Percentiles rank a stretch among this genome's conserved stretches.
Evolutionary conservation across 2,113 vertebrate genomes (phyloP).

Genomic region (Lycaon pictus): DNA sequence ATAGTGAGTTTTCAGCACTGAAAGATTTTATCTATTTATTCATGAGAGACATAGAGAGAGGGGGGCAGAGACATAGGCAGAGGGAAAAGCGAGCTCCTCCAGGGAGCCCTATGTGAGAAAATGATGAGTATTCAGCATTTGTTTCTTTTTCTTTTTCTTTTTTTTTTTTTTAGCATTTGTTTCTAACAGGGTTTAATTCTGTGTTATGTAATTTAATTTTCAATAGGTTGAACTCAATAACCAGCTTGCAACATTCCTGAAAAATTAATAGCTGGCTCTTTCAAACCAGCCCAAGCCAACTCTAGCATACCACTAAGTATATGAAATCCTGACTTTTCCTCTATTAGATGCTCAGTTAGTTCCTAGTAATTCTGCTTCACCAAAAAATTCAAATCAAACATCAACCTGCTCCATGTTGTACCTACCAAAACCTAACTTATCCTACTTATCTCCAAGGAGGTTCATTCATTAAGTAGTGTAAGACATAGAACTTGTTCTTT

Average conservation of each 20-base stretch:
- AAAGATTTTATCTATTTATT: too few species aligned
- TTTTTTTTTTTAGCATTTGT: background rate
- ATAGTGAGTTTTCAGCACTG: too few species aligned
- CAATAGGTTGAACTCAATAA: background rate
- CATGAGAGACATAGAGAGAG: too few species aligned
- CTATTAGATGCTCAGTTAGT: background rate
- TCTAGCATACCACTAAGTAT: background rate
- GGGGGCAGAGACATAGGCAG: too few species aligned
- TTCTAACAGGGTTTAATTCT: slow-evolving; percentile 9
- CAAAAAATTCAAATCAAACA: background rate
- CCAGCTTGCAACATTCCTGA: background rate
- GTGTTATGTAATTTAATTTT: background rate
- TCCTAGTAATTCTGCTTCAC: background rate
- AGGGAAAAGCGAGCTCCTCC: too few species aligned
- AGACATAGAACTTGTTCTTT: background rate
- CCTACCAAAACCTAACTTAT: background rate
- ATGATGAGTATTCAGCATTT: too few species aligned
- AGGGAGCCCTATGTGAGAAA: too few species aligned
- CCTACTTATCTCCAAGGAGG: background rate
- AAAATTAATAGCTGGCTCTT: background rate
- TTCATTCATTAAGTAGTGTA: background rate
- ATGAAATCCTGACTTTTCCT: background rate
- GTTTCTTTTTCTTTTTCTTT: too few species aligned
- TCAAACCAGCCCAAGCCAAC: background rate
- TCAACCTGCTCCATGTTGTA: background rate